Percentiles rank a stretch among this genome's conserved stretches.
These are phyloP conservation scores for Temnothorax ravouxi DNA, from an alignment of 2,888 invertebrate species.

Conservation along the genomic window DNA sequence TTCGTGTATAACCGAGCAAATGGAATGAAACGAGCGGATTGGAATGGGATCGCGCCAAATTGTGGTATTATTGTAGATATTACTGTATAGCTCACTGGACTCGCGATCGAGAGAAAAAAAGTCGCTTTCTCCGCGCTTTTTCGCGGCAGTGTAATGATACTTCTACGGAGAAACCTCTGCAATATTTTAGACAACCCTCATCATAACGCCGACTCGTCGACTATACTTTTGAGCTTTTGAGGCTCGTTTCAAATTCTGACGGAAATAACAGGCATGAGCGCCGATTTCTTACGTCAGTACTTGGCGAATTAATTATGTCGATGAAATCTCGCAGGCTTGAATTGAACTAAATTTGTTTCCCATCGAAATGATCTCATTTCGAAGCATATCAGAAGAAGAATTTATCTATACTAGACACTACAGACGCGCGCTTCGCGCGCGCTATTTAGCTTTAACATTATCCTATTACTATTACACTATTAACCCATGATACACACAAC, in stretches of 20 bases:
- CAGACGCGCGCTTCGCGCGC: no score
- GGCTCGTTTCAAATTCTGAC: constrained; percentile 2
- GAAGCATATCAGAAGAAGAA: neutral
- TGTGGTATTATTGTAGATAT: neutral
- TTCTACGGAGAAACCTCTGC: neutral
- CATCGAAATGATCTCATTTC: neutral
- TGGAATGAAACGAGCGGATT: neutral
- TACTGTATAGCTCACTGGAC: neutral
- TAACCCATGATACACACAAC: no score
- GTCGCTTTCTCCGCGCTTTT: constrained; percentile 6
- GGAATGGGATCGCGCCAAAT: neutral
- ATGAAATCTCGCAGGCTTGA: neutral
- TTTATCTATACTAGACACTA: constrained; percentile 32
- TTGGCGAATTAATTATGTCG: constrained; percentile 36
- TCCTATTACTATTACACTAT: no score
- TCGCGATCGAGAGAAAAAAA: constrained; percentile 21
- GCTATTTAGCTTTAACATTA: no score
- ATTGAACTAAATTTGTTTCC: constrained; percentile 21
- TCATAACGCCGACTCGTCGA: neutral
- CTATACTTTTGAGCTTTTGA: neutral
- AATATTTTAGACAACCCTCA: neutral
- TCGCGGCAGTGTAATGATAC: neutral
- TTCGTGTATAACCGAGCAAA: neutral
- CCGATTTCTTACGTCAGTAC: neutral
- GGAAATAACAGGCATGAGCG: neutral